Evolutionary conservation across 2,113 vertebrate genomes (phyloP).

Genomic region (Centrocercus urophasianus): DNA sequence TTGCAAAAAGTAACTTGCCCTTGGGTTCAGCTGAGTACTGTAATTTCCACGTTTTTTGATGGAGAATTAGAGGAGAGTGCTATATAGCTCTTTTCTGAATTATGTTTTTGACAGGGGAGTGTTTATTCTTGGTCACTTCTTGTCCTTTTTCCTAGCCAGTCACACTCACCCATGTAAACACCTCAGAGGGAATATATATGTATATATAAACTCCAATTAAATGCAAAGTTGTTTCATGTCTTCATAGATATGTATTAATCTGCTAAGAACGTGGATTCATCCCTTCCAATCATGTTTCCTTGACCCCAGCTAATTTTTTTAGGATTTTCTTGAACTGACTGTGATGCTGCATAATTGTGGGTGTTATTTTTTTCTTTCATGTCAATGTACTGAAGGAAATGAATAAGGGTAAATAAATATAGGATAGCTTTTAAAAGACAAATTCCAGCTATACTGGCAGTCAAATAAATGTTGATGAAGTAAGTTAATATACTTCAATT

Average conservation of each 20-base stretch:
- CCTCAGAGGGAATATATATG: accelerated
- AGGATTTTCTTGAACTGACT: background rate
- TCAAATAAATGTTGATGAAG: background rate
- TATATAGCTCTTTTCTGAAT: background rate
- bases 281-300: accelerated
- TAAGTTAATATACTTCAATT: background rate
- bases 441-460: background rate
- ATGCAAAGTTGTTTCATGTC: background rate
- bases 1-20: background rate
- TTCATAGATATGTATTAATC: background rate
- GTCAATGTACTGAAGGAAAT: accelerated
- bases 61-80: accelerated
- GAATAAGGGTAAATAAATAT: background rate
- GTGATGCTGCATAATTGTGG: background rate
- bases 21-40: background rate
- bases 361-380: background rate
- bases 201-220: background rate
- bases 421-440: background rate
- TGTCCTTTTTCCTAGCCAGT: background rate
- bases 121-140: background rate
- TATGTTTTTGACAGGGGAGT: accelerated
- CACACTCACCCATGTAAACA: accelerated
- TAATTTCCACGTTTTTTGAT: accelerated
- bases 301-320: background rate
- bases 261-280: background rate